Base-by-base conservation (phyloP, 2,113 vertebrate genomes). In the Corythoichthys haematopterus region DNA sequence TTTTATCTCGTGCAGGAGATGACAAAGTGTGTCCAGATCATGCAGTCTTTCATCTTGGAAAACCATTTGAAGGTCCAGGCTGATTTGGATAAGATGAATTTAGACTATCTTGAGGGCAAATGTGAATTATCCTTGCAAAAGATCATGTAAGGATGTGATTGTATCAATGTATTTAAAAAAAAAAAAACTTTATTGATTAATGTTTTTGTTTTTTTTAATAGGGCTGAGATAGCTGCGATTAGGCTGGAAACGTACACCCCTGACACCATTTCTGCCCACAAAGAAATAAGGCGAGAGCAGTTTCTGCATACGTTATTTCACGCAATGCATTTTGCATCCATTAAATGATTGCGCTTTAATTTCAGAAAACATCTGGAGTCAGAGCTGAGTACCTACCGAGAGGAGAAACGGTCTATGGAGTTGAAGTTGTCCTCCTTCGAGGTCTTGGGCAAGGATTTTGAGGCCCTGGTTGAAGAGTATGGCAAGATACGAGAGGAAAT, bases 31-130 rank as follows among this genome's bases (percentile, higher is more conserved):
- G 85, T 94, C 3, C 77, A 88, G 66, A 79, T 94, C 35, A 86
- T 96, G 1, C 92, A 93, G 85, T 86, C 83, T 8, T 84, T 95
- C 60, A 87, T 93, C 64, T 81, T 91, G 57, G 92, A 94, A 55
- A 91, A 92, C 58, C 87, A 91, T 20, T 90, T 95, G 48, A 91
- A 87, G 61, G 79, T 89, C 20, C 94, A 95, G 80, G 90, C 90
- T 0, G 90, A 94, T 11, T 62, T 95, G 9, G 93, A 96, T 71
- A 61, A 53, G 6, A 92, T 93, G 70, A 93, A 92, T 67, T 78
- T 93, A 2, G 91, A 93, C 50, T 96, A 96, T 82, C 79, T 94
- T 72, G 93, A 94, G 68, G 85, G 89, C 57, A 95, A 95, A 86
- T 94, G 92, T 80, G 91, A 88, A 47, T 90, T 94, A 52, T 88